phyloP scores from a whole-genome alignment of 2,888 invertebrate genomes.

The Cheilosia vernalis region DNA sequence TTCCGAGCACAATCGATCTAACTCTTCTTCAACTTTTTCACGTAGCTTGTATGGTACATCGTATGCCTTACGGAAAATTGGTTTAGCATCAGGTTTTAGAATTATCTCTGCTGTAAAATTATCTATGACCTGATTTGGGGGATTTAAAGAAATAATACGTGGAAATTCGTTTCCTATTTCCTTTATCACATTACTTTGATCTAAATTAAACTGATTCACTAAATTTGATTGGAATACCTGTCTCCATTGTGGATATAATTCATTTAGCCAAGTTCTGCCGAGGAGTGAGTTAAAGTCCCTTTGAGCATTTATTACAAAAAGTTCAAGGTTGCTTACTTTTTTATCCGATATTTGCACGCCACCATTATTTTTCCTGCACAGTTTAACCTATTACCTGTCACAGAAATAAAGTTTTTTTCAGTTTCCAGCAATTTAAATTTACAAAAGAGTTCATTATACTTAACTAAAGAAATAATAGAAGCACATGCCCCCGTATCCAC shows the following conservation, averaged over 20 bases:
- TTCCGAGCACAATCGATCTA: no score
- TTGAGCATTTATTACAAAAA: not conserved
- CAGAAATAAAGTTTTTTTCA: no score
- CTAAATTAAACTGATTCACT: not conserved
- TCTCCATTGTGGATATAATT: constrained; percentile 1
- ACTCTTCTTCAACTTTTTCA: no score
- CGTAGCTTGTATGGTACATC: not conserved
- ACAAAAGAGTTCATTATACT: no score
- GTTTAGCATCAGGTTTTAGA: not conserved
- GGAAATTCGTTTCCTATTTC: not conserved
- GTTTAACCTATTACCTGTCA: no score
- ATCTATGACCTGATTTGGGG: not conserved
- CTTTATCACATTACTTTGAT: not conserved
- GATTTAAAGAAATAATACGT: not conserved
- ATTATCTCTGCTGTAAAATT: not conserved
- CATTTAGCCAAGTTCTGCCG: not conserved
- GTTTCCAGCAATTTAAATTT: no score
- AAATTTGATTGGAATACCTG: not conserved
- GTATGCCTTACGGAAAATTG: not conserved
- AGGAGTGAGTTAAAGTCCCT: no score
- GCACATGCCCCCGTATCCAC: not conserved
- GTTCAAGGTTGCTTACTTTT: not conserved
- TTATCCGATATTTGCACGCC: not conserved
- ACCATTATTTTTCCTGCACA: constrained; percentile 4
- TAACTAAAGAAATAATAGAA: no score